Base-by-base conservation (phyloP, 92 coral and sea anemone genomes). In the Porites cylindrica region DNA sequence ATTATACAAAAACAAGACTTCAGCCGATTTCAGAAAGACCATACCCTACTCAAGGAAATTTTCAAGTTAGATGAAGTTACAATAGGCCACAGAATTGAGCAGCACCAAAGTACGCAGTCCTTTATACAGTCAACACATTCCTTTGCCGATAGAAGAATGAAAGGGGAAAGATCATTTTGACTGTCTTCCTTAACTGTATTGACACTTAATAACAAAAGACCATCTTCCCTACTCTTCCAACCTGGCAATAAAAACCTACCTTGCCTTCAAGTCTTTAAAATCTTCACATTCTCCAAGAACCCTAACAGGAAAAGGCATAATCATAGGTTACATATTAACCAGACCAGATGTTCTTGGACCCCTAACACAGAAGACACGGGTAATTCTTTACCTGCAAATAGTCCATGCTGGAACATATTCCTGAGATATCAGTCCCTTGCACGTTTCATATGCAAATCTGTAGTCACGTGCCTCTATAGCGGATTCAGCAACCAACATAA, bases 401-500 rank as follows among this genome's bases (percentile, higher is more conserved):
- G 85, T 88, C 99, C 99, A 96, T 11, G 90, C 93, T 21, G 96
- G 85, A 72, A 72, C 61, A 38, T 92, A 92, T 26, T 92, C 97
- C 43, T 90, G 93, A 60, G 83, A 65, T 47, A 93, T 92, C 51
- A 96, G 84, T 67, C 88, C 92, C 26, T 89, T 94, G 68, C 99
- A 96, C 19, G 89, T 87, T 79, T 51, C 70, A 88, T 79, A 86
- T 24, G 99, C 96, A 63, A 82, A 91, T 19, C 20, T 38, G 69
- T 90, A 93, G 74, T 96, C 98, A 10, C n/a, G 77, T 16, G 75
- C 87, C 20, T 88, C 79, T 19, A 91, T 66, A 62, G 99, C 99
- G 52, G 92, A 69, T 66, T 93, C 94, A n/a, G 99, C 98, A 2
- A 92, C 90, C 51, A 91, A 80, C 77, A 94, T 82, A 17, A 95